A percentile compares a stretch with the other conserved stretches of the same genome.
Evolutionary conservation across 2,888 invertebrate genomes (phyloP).

Genomic region (Orchestes rusci): DNA sequence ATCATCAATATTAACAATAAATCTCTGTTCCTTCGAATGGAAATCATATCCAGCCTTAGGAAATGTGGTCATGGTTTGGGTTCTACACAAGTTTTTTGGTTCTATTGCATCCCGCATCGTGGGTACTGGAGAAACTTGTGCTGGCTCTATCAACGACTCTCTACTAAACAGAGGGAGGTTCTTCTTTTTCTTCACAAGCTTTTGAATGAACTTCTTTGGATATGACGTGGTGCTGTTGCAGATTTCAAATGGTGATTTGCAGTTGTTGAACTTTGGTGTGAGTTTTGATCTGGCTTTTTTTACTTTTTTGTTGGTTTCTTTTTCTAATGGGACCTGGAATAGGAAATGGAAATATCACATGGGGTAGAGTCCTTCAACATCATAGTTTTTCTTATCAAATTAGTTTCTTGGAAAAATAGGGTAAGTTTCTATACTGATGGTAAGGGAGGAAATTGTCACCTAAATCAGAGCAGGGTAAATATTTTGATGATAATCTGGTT

Average conservation of each 20-base stretch:
- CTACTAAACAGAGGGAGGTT: slow-evolving; percentile 17
- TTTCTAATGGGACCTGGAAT: slow-evolving; percentile 16
- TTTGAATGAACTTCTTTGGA: slow-evolving; percentile 16
- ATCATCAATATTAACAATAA: slow-evolving; percentile 57
- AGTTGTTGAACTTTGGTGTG: slow-evolving; percentile 10
- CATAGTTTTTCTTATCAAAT: too few relatives aligned
- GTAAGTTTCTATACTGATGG: too few relatives aligned
- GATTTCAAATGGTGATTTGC: slow-evolving; percentile 6
- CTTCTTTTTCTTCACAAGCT: slow-evolving; percentile 18
- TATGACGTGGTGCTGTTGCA: slow-evolving; percentile 13
- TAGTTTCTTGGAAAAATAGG: too few relatives aligned
- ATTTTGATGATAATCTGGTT: too few relatives aligned
- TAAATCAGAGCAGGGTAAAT: too few relatives aligned
- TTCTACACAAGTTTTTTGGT: slow-evolving; percentile 30
- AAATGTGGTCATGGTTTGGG: slow-evolving; percentile 46
- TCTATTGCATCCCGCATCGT: slow-evolving; percentile 8
- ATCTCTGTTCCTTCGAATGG: slow-evolving; percentile 51
- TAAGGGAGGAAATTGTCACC: too few relatives aligned
- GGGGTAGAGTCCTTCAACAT: too few relatives aligned
- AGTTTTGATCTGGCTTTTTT: slow-evolving; percentile 6
- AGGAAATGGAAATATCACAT: too few relatives aligned
- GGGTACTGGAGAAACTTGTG: slow-evolving; percentile 8
- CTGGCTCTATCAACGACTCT: slow-evolving; percentile 18
- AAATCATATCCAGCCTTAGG: slow-evolving; percentile 54
- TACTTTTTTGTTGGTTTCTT: slow-evolving; percentile 5